Conservation (phyloP, 2,113 vertebrate genomes). For the Beaufortia kweichowensis region DNA sequence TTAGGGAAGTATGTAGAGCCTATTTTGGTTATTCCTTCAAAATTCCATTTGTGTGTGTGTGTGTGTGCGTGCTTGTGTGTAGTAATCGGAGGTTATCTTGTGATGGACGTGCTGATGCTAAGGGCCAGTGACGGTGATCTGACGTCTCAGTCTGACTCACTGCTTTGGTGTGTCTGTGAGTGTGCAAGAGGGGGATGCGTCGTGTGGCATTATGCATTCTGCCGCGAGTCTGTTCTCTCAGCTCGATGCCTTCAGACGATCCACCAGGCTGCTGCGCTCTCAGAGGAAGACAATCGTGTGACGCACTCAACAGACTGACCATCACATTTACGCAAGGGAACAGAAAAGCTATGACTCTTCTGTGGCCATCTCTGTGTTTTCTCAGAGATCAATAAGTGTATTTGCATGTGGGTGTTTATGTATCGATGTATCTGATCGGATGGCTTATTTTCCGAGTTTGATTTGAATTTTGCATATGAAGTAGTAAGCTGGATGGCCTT, state of each 20-base stretch:
- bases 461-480: conserved; percentile 38
- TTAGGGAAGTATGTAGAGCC: too few species aligned
- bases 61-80: conserved; percentile 19
- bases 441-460: conserved; percentile 6
- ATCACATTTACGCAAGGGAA: conserved; percentile 35
- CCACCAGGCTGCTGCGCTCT: conserved; percentile 23
- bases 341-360: neutral
- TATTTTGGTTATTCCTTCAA: too few species aligned
- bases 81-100: conserved; percentile 6
- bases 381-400: conserved; percentile 13
- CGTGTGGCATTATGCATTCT: conserved; percentile 47
- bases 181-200: conserved; percentile 26
- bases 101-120: conserved; percentile 52
- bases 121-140: conserved; percentile 65
- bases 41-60: neutral
- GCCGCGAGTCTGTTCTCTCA: conserved; percentile 44
- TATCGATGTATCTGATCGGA: conserved; percentile 9
- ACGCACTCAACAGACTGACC: conserved; percentile 32
- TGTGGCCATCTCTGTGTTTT: neutral
- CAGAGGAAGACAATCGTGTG: conserved; percentile 25
- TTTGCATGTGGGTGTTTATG: neutral
- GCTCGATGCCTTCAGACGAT: conserved; percentile 18
- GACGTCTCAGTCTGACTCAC: conserved; percentile 72
- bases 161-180: conserved; percentile 43
- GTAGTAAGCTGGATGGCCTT: conserved; percentile 52